These are phyloP conservation scores for Ginglymostoma cirratum DNA, from an alignment of 2,113 vertebrate species.

Conservation along the genomic window DNA sequence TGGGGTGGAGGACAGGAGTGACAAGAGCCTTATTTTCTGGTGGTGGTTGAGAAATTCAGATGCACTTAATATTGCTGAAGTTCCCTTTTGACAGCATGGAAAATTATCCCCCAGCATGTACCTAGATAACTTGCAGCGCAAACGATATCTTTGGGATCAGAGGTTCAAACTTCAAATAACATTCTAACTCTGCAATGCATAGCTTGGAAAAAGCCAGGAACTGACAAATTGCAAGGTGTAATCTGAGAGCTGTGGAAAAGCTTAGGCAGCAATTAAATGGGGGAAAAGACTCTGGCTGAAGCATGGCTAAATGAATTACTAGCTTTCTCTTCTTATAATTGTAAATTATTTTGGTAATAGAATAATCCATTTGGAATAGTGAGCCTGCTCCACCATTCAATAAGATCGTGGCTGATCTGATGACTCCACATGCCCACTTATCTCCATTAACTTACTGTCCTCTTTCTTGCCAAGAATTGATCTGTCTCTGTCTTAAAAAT, in stretches of 20 bases:
- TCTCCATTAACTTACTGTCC: too few relatives aligned
- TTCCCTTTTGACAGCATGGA: background rate
- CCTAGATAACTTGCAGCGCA: background rate
- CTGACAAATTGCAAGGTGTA: background rate
- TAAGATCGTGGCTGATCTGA: too few relatives aligned
- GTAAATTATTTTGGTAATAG: background rate
- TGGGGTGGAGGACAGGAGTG: background rate
- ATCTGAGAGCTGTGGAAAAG: background rate
- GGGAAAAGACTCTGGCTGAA: background rate
- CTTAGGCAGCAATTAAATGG: background rate
- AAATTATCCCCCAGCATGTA: background rate
- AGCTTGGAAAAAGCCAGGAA: background rate
- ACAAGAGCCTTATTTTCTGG: background rate
- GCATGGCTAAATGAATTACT: background rate
- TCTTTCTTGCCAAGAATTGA: too few relatives aligned
- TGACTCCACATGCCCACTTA: too few relatives aligned
- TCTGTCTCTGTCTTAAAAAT: too few relatives aligned
- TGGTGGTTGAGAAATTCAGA: background rate
- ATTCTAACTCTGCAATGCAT: background rate
- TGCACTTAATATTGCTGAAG: background rate
- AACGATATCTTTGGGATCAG: background rate
- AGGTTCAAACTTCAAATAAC: background rate
- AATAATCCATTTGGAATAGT: too few relatives aligned
- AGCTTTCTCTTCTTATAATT: background rate
- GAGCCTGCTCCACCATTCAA: too few relatives aligned